Base-by-base conservation (phyloP, 2,888 invertebrate genomes). In the Dynastes grantii region DNA sequence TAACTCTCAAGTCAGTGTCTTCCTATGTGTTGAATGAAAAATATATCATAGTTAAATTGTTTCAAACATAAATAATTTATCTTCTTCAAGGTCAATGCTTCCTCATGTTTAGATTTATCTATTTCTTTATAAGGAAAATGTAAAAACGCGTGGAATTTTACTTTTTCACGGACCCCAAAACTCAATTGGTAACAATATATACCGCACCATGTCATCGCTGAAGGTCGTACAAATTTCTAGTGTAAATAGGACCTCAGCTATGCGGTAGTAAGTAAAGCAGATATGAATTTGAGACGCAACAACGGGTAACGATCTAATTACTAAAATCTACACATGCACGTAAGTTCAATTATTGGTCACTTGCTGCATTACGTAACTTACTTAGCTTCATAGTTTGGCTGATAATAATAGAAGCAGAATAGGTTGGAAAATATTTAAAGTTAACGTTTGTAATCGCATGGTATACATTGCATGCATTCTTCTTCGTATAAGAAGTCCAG, bases 291-390 rank as follows among this genome's bases (percentile, higher is more conserved):
- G 11, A 51, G 22, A 5, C 32, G 68, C 51, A 68, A 68, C 51
- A 68, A 40, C 32, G 16, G 16, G 22, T 22, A 27, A 63, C 63
- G 63, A 63, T 68, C 68, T 68, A 68, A 68, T 68, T 68, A 68
- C 27, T 68, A 68, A 68, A 68, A 68, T 51, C 49, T 29, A 68
- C 65, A 67, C 45, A 22, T 32, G 32, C 32, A 32, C 32, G 32
- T 32, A 32, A 32, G 22, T 16, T n/a, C 49, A 29, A 22, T 68
- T 68, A 68, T 51, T 32, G 63, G 63, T 32, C 49, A 29, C 55
- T 68, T 68, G 68, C 49, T 51, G 29, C 51, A 13, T 68, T 68
- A 51, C 68, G 51, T 51, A 68, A 68, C 68, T 51, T 49, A 68
- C 68, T 51, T 49, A 11, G 29, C 49, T 9, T 29, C 32, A 27